Base-by-base conservation (phyloP, 1,140 invertebrate genomes). In the Sinella curviseta region DNA sequence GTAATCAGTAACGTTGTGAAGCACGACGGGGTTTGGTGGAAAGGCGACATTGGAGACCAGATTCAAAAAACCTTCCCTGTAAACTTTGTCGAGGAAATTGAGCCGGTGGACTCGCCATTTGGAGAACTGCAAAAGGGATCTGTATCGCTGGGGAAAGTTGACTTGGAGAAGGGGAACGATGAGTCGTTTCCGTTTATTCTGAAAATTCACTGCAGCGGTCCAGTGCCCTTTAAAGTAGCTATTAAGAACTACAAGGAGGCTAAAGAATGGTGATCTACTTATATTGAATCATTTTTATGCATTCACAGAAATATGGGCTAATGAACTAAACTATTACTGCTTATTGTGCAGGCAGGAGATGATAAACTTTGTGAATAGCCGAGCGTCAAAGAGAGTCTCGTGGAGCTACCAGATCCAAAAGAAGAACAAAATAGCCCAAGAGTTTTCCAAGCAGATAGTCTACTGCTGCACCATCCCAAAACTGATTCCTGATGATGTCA, bases 1-100 rank as follows among this genome's bases (percentile, higher is more conserved):
- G 96, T 98, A 57, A 98, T 99, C 78, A 96, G 93, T 0, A 98
- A 98, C 88, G 96, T 99, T 24, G 92, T 92, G 83, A 94, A 94
- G 34, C 90, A 93, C 76, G 91, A 92, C 74, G 91, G 92, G 76
- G 92, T 92, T 80, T 98, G 96, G 96, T 98, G 96, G 96, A 89
- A 92, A 80, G 97, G 97, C 0, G 97, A 99, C 88, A 97, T 97
- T 86, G 95, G 94, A 28, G 94, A 94, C 3, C 94, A 95, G 87
- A 92, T 92, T 35, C 94, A 97, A 84, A 92, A 94, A 74, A 97
- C 93, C 92, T 97, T 98, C 86, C 97, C 97, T 0, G 92, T 94
- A 1, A 97, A 95, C 88, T 96, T 95, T 85, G 96, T 98, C 0
- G 92, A 95, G 86, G 94, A 95, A 88, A 92, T 97, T 54, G 93